A percentile compares a stretch with the other conserved stretches of the same genome.
Evolutionary conservation across 2,888 invertebrate genomes (phyloP).

Genomic region (Halictus quadricinctus): DNA sequence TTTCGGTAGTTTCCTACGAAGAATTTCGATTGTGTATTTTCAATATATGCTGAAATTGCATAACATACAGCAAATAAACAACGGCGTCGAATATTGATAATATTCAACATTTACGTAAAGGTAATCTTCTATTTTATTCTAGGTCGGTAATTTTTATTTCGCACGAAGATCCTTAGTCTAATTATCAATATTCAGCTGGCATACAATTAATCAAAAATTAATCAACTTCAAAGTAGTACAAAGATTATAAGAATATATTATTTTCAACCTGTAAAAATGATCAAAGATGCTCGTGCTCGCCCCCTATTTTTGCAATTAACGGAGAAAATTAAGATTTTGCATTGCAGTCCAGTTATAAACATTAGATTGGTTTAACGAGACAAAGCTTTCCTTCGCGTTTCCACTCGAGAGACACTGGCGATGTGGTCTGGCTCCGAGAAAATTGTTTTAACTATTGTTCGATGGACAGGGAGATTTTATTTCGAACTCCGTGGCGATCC

Average conservation of each 20-base stretch:
- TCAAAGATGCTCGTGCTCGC: neutral
- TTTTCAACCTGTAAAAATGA: neutral
- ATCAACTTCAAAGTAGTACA: too few relatives aligned
- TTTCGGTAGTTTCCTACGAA: neutral
- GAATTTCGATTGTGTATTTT: neutral
- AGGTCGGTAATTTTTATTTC: too few relatives aligned
- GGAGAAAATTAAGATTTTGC: neutral
- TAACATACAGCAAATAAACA: neutral
- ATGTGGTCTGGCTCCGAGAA: neutral
- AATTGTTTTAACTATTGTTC: conserved; percentile 18
- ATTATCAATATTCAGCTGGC: too few relatives aligned
- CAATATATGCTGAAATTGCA: neutral
- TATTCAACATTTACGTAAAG: too few relatives aligned
- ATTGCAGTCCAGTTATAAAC: neutral
- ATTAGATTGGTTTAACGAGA: conserved; percentile 15
- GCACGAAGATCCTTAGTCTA: too few relatives aligned
- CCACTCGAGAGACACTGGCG: neutral
- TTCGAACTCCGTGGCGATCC: neutral
- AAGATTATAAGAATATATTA: too few relatives aligned
- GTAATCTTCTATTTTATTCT: too few relatives aligned
- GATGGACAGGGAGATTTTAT: conserved; percentile 28
- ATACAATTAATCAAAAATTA: too few relatives aligned
- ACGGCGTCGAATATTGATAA: too few relatives aligned
- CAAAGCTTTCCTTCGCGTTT: neutral
- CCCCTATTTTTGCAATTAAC: neutral